These are phyloP conservation scores for Oreortyx pictus DNA, from an alignment of 2,797 vertebrate species.

Conservation along the genomic window DNA sequence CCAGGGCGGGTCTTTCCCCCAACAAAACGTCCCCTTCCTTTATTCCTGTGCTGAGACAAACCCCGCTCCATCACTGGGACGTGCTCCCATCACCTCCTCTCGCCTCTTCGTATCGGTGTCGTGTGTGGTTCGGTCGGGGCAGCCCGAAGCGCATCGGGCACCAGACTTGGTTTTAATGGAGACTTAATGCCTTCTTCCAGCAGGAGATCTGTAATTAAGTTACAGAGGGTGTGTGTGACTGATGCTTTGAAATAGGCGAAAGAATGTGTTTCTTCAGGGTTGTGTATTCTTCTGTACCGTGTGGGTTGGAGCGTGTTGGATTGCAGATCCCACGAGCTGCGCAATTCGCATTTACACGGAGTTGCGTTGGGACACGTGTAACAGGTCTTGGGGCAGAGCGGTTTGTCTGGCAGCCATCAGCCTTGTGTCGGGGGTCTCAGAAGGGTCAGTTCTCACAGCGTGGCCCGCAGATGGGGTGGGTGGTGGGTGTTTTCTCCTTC, in stretches of 20 bases:
- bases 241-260: constrained; percentile 38
- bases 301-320: constrained; percentile 43
- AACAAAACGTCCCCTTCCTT: not conserved
- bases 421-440: not conserved
- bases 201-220: constrained; percentile 56
- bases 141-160: not conserved
- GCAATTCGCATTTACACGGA: constrained; percentile 11
- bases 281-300: not conserved
- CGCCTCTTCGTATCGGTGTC: not conserved
- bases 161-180: not conserved
- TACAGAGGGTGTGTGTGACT: not conserved
- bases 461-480: not conserved
- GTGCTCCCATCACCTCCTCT: not conserved
- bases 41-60: not conserved
- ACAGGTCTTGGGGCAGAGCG: not conserved
- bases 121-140: not conserved
- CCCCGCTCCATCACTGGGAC: not conserved
- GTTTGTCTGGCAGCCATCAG: not conserved
- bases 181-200: constrained; percentile 42
- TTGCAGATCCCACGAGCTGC: not conserved
- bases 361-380: not conserved
- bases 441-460: not conserved
- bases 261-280: constrained; percentile 63
- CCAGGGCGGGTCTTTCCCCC: not conserved
- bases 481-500: not conserved